phyloP scores from a whole-genome alignment of 2,113 vertebrate species.

The Menidia beryllina region DNA sequence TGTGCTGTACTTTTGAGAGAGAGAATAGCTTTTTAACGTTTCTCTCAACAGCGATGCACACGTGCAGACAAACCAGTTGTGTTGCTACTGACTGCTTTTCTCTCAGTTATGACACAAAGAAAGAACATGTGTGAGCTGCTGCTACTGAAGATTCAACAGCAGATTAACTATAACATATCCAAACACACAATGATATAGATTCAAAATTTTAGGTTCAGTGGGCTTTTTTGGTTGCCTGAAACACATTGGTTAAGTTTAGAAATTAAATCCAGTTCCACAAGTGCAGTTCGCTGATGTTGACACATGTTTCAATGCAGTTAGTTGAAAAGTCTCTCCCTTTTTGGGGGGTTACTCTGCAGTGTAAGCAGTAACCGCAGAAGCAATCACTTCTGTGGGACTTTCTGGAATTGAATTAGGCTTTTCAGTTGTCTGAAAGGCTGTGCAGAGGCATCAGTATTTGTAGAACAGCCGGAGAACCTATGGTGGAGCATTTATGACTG shows the following conservation, averaged over 20 bases:
- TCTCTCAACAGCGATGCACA: background rate
- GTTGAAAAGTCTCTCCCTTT: background rate
- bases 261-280: background rate
- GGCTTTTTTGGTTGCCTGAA: no score
- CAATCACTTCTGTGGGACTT: background rate
- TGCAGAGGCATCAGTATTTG: background rate
- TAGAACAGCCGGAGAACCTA: no score
- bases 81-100: background rate
- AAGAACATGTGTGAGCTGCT: background rate
- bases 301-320: background rate
- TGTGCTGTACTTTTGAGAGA: background rate
- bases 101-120: background rate
- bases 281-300: background rate
- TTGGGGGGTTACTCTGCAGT: background rate
- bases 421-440: background rate
- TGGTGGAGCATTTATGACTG: no score
- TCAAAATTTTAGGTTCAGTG: no score
- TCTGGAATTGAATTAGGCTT: background rate
- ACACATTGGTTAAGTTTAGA: no score
- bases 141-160: no score
- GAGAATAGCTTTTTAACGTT: background rate
- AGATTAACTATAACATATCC: no score
- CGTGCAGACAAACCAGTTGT: background rate
- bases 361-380: background rate
- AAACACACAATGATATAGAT: no score